phyloP scores from a whole-genome alignment of 2,888 invertebrate genomes.

The Myopa testacea region DNA sequence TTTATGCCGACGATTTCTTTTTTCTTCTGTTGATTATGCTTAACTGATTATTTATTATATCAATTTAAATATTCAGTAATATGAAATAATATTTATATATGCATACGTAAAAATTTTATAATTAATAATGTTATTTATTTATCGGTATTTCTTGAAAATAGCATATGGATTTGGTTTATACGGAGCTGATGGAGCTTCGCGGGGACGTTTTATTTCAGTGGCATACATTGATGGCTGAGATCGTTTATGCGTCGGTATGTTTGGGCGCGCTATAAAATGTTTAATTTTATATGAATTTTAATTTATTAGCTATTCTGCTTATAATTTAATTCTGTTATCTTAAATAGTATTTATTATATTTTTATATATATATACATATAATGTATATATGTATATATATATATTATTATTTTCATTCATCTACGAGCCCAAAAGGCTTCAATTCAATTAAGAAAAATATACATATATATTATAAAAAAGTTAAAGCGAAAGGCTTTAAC shows the following conservation, averaged over 20 bases:
- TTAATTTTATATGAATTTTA: slow-evolving; percentile 30
- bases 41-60: neutral
- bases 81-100: neutral
- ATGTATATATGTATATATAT: slow-evolving; percentile 22
- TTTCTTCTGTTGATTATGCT: too few species aligned
- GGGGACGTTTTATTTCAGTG: slow-evolving; percentile 62
- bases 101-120: neutral
- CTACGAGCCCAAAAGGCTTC: neutral
- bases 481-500: neutral
- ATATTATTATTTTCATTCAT: slow-evolving; percentile 4
- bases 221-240: slow-evolving; percentile 52
- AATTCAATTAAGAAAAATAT: neutral
- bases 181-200: slow-evolving; percentile 60
- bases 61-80: neutral
- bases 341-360: slow-evolving; percentile 33
- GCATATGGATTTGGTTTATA: slow-evolving; percentile 60
- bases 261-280: slow-evolving; percentile 62
- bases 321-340: neutral
- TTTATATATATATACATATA: slow-evolving; percentile 18
- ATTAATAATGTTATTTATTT: slow-evolving; percentile 18
- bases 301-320: neutral
- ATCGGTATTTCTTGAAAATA: slow-evolving; percentile 61
- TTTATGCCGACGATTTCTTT: too few species aligned
- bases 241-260: slow-evolving; percentile 61
- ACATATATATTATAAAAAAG: neutral